phyloP scores from a whole-genome alignment of 2,113 vertebrate genomes.

The Nipponia nippon region DNA sequence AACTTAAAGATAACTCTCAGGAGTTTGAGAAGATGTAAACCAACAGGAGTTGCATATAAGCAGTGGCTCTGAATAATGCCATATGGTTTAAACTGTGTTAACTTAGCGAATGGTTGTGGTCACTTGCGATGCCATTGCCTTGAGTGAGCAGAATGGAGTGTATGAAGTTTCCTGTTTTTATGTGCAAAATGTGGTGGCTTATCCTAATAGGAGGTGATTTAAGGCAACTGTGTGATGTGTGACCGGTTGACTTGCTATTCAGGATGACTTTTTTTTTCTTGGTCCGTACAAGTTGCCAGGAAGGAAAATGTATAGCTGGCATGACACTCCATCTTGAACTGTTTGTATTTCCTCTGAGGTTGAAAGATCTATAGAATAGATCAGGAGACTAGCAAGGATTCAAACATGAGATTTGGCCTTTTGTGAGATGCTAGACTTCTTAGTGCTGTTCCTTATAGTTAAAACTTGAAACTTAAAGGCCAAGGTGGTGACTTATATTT shows the following conservation, averaged over 20 bases:
- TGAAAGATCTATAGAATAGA: rapidly evolving
- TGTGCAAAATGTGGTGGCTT: not conserved
- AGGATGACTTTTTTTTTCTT: not conserved
- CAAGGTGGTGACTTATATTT: not conserved
- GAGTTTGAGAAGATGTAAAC: not conserved
- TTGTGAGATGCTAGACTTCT: not conserved
- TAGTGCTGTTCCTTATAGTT: not conserved
- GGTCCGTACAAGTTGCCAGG: not conserved
- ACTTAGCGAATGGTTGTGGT: not conserved
- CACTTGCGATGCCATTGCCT: not conserved
- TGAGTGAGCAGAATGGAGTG: not conserved
- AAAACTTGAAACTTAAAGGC: not conserved
- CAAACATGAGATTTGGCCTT: not conserved
- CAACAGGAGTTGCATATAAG: not conserved
- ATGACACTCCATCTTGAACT: not conserved
- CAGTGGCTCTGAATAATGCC: not conserved
- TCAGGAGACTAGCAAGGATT: not conserved
- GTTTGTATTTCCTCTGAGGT: not conserved
- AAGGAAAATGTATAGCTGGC: not conserved
- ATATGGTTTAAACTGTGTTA: not conserved
- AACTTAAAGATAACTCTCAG: not conserved
- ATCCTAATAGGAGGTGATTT: not conserved
- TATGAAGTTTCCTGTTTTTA: not conserved
- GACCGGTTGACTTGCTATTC: not conserved
- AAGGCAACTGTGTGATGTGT: not conserved